Conservation (phyloP, 2,888 invertebrate genomes). For the Tipula confusa region DNA sequence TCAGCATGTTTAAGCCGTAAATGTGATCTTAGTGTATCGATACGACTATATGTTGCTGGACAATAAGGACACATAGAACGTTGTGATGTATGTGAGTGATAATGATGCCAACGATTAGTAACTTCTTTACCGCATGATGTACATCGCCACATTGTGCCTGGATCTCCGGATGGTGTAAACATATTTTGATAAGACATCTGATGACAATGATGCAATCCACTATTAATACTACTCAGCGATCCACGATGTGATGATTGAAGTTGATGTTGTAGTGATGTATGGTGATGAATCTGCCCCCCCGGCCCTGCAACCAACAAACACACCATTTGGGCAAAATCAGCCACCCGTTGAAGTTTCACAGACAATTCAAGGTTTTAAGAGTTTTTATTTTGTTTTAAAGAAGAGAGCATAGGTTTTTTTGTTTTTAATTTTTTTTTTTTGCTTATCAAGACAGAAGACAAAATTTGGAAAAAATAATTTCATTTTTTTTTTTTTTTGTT, state of each 20-base stretch:
- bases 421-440: constrained; percentile 32
- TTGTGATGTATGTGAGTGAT: constrained; percentile 76
- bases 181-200: constrained; percentile 75
- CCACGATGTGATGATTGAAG: constrained; percentile 21
- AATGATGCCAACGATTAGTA: constrained; percentile 84
- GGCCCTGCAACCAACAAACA: constrained; percentile 51
- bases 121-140: constrained; percentile 80
- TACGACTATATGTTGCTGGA: constrained; percentile 81
- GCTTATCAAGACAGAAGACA: constrained; percentile 29
- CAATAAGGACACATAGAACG: constrained; percentile 79
- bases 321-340: constrained; percentile 50
- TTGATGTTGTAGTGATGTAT: constrained; percentile 45
- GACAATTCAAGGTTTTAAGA: constrained; percentile 35
- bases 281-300: constrained; percentile 45
- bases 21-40: constrained; percentile 79
- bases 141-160: constrained; percentile 73
- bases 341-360: constrained; percentile 45
- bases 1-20: constrained; percentile 69
- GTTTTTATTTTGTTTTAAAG: constrained; percentile 21
- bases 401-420: neutral
- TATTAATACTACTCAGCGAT: constrained; percentile 36
- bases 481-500: neutral
- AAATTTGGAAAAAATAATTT: neutral
- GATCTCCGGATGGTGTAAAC: constrained; percentile 70
- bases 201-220: constrained; percentile 42